Evolutionary conservation across 2,113 vertebrate genomes (phyloP).

Genomic region (Siphamia tubifer): DNA sequence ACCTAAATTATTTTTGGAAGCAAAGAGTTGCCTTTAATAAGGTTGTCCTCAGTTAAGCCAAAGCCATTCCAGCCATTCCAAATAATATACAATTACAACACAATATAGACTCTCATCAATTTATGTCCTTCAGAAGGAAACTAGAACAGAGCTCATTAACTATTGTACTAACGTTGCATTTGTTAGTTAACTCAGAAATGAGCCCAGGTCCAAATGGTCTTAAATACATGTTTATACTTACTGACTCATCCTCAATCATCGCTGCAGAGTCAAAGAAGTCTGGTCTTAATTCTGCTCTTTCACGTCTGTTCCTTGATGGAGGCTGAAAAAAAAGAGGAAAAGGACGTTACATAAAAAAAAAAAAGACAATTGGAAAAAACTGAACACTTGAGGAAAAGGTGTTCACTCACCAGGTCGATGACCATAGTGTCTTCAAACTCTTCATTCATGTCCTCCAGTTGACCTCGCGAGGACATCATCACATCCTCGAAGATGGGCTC

Average conservation of each 20-base stretch:
- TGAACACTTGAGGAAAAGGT: neutral
- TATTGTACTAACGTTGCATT: no score
- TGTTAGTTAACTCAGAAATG: no score
- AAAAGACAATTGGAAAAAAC: no score
- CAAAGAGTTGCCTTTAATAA: no score
- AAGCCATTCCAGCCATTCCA: no score
- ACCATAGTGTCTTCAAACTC: constrained; percentile 99
- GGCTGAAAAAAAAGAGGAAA: constrained; percentile 77
- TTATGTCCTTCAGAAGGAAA: no score
- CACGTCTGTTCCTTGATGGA: constrained; percentile 95
- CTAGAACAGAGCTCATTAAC: no score
- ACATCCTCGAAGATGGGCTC: constrained; percentile 99
- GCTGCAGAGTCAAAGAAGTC: constrained; percentile 99
- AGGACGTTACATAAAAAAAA: neutral
- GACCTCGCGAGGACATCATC: constrained; percentile 99
- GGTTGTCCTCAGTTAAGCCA: no score
- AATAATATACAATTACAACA: no score
- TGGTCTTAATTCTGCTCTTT: constrained; percentile 96
- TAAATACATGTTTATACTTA: constrained; percentile 62
- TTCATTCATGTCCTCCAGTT: constrained; percentile 99
- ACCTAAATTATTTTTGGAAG: no score
- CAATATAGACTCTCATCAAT: no score
- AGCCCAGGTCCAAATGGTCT: no score
- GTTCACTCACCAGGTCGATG: constrained; percentile 93
- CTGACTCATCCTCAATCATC: constrained; percentile 99